Base-by-base conservation (phyloP, 1,140 invertebrate species). In the Ceratina calcarata region DNA sequence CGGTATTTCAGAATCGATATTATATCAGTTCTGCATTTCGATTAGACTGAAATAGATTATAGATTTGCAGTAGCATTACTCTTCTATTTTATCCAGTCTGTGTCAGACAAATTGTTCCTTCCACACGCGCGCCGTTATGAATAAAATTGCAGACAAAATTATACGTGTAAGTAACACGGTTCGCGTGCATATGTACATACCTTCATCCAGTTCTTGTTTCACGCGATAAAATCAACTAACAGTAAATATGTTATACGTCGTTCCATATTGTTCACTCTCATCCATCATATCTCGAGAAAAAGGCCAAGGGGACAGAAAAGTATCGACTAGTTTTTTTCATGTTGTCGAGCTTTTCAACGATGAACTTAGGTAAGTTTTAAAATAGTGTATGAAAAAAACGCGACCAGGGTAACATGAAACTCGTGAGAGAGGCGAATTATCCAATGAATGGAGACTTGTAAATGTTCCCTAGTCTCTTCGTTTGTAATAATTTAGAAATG, bases 251-350 rank as follows among this genome's bases (percentile, higher is more conserved):
- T 45, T 45, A 27, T 22, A 15, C 16, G 18, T 24, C 45, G 16
- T 70, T 77, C 70, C 37, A 45, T 37, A 69, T 61, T 51, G 13
- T 24, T 20, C 57, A 3, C 13, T 12, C 22, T 58, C 66, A 70
- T 70, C 57, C 57, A 77, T 70, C 75, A 77, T 61, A 61, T 15
- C 60, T 6, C 20, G n/a, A 22, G n/a, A 58, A 57, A 45, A 24
- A 18, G 10, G 15, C 18, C 1, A 37, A 15, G 24, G 32, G 32
- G 18, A 32, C 68, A n/a, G 22, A 32, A 60, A 32, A 37, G 13
- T 22, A 57, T 53, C 24, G 37, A 32, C 16, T 0, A 0, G 18
- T 51, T 27, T 18, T 77, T 61, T 15, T 45, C 15, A 18, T 20
- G 15, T 15, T 1, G 3, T n/a, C 0, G 2, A 51, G n/a, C 37